Evolutionary conservation across 2,797 vertebrate genomes (phyloP).

Genomic region (Anguilla marmorata): DNA sequence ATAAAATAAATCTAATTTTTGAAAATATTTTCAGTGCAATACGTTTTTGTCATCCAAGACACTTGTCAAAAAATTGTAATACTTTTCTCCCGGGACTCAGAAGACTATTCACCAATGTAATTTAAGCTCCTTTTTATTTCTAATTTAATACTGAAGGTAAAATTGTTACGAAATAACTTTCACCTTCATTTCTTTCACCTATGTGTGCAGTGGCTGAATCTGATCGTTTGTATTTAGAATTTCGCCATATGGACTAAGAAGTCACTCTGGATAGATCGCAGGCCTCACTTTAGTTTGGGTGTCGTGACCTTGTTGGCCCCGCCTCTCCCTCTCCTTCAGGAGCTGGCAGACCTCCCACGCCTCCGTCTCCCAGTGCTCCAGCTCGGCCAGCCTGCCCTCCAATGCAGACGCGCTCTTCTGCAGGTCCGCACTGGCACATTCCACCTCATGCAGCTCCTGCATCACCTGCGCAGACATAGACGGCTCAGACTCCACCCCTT

Average conservation of each 20-base stretch:
- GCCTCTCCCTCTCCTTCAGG: constrained; percentile 46
- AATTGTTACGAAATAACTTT: too few species aligned
- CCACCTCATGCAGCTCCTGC: constrained; percentile 53
- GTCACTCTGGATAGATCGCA: background rate
- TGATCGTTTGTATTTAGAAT: background rate
- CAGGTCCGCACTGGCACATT: constrained; percentile 54
- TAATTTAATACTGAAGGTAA: too few species aligned
- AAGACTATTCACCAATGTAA: too few species aligned
- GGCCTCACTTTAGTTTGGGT: constrained; percentile 46
- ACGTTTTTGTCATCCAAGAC: background rate
- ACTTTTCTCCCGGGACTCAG: too few species aligned
- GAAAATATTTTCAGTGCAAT: background rate
- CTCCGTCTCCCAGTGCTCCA: constrained; percentile 60
- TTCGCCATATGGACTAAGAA: background rate
- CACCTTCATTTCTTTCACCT: too few species aligned
- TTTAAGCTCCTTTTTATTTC: too few species aligned
- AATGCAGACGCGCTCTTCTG: constrained; percentile 56
- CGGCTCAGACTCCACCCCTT: background rate
- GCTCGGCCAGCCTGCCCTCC: constrained; percentile 60
- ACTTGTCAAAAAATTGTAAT: background rate
- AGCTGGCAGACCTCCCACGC: constrained; percentile 53
- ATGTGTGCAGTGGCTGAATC: background rate
- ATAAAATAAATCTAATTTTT: background rate
- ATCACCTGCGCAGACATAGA: constrained; percentile 49
- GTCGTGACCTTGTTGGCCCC: constrained; percentile 28